phyloP scores from a whole-genome alignment of 2,888 invertebrate species.

The Lypha dubia region DNA sequence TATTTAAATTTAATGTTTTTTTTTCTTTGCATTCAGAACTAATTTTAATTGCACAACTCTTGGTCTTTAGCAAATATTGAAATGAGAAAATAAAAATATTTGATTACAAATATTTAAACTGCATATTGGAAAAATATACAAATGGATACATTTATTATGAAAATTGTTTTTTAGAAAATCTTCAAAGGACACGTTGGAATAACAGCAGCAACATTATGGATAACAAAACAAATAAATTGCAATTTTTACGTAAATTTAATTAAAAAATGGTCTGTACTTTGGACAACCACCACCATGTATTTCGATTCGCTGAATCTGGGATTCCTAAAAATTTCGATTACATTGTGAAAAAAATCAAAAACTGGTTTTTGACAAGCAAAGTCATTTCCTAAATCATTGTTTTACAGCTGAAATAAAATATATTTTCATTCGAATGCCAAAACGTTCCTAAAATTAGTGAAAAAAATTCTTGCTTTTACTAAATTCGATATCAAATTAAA shows the following conservation, averaged over 20 bases:
- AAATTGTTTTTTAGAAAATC: not conserved
- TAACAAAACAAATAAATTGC: not conserved
- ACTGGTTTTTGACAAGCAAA: too few relatives aligned
- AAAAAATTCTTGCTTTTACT: too few relatives aligned
- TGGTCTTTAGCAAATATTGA: conserved; percentile 41
- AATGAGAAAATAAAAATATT: conserved; percentile 31
- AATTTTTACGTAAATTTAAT: not conserved
- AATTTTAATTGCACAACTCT: conserved; percentile 33
- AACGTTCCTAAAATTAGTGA: too few relatives aligned
- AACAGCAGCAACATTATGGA: not conserved
- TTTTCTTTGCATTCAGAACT: too few relatives aligned
- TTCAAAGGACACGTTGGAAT: not conserved
- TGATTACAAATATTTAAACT: conserved; percentile 44
- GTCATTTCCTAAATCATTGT: too few relatives aligned
- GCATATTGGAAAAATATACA: not conserved
- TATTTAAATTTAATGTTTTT: conserved; percentile 28
- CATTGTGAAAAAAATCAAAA: too few relatives aligned
- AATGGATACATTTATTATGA: not conserved
- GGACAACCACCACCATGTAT: too few relatives aligned
- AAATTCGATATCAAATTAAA: too few relatives aligned
- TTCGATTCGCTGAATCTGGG: too few relatives aligned
- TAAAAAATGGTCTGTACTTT: not conserved
- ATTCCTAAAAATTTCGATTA: too few relatives aligned
- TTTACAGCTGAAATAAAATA: too few relatives aligned
- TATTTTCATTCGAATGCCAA: too few relatives aligned